Base-by-base conservation (phyloP, 2,888 invertebrate genomes). In the Halictus quadricinctus region DNA sequence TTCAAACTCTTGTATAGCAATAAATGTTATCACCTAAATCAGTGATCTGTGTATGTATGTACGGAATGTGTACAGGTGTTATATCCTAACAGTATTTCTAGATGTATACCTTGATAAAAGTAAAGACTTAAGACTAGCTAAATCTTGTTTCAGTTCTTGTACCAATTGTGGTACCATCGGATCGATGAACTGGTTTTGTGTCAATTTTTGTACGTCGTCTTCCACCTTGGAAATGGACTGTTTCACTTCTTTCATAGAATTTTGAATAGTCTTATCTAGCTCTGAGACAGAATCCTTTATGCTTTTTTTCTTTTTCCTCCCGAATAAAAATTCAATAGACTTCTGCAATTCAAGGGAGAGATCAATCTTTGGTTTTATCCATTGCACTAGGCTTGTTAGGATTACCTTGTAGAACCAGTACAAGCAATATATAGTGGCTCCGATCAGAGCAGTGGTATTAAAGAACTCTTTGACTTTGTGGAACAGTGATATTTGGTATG, bases 391-490 rank as follows among this genome's bases (percentile, higher is more conserved):
- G 5, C 29, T 29, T n/a, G 41, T 10, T 25, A 58, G 46, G 36
- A 60, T 41, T 90, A 97, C 98, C 96, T 97, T 97, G 95, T 98
- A 98, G 93, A 98, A 96, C 95, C 97, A 96, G 93, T 97, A 98
- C 81, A 97, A 95, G 69, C 97, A 97, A 95, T 98, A 98, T 0
- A 96, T 95, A 50, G 98, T 96, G 10, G 97, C 97, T 78, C 97
- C 97, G 85, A 98, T 96, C n/a, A 98, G 93, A 29, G 97, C 96
- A 43, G 97, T 94, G 4, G 97, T 96, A 90, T 97, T 96, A 54
- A 98, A 95, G 88, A 97, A 95, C 89, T 98, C 97, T 93, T 96
- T 96, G 75, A 97, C 95, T 83, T 95, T 95, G 29, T 95, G 94
- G 81, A 96, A 95, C 69, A 95, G 80, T 18, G 95, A 95, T 18